A percentile compares a stretch with the other conserved stretches of the same genome.
These are phyloP conservation scores for Bombyx mandarina DNA, from an alignment of 1,140 invertebrate species.

Conservation along the genomic window DNA sequence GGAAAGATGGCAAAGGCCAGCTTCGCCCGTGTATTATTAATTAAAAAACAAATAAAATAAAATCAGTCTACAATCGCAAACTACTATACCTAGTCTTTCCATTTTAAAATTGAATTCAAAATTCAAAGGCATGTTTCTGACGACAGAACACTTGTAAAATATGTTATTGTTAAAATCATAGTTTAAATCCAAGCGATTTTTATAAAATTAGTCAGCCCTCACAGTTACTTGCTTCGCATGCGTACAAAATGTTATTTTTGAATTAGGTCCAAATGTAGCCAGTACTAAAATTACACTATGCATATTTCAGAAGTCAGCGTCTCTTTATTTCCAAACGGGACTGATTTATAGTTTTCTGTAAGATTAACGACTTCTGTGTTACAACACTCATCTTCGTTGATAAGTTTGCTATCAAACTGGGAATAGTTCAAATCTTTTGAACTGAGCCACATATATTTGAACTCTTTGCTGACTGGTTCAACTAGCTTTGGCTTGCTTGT, in stretches of 20 bases:
- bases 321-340: background rate
- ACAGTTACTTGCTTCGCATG: no score
- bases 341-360: background rate
- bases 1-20: conserved; percentile 20
- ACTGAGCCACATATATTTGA: conserved; percentile 49
- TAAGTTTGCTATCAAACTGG: conserved; percentile 1
- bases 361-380: conserved; percentile 2
- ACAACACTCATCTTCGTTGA: conserved; percentile 2
- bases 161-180: conserved; percentile 3
- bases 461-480: conserved; percentile 47
- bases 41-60: background rate
- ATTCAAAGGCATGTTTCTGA: conserved; percentile 30
- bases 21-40: conserved; percentile 5
- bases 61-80: background rate
- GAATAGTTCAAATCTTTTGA: conserved; percentile 23
- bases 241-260: no score
- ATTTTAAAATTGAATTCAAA: conserved; percentile 25
- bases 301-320: conserved; percentile 30
- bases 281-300: conserved; percentile 9
- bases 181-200: background rate
- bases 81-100: conserved; percentile 16
- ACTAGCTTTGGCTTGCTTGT: conserved; percentile 52
- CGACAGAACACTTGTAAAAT: conserved; percentile 35
- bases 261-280: background rate
- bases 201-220: no score